Evolutionary conservation across 2,797 vertebrate genomes (phyloP).

Genomic region (Cyprinodon diabolis): DNA sequence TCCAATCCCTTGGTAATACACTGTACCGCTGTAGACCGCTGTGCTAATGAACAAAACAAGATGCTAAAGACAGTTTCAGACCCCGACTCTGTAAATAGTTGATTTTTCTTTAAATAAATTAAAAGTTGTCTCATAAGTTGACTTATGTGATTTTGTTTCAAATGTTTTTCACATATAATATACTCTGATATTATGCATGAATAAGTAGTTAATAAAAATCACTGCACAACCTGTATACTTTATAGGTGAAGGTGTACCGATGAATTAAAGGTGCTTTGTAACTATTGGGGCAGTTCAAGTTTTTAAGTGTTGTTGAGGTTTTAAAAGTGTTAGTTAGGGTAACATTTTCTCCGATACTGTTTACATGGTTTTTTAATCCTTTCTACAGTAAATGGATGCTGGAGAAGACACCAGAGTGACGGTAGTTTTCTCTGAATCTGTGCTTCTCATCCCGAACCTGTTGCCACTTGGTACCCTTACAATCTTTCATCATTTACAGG

Average conservation of each 20-base stretch:
- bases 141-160: too few relatives aligned
- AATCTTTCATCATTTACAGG: too few relatives aligned
- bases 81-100: too few relatives aligned
- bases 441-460: not conserved
- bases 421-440: not conserved
- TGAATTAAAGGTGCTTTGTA: not conserved
- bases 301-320: not conserved
- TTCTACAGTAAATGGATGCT: not conserved
- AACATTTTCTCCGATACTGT: not conserved
- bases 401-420: not conserved
- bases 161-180: too few relatives aligned
- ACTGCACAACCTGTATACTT: too few relatives aligned
- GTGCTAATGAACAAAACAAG: not conserved
- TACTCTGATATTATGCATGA: too few relatives aligned
- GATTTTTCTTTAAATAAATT: too few relatives aligned
- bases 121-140: too few relatives aligned
- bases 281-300: not conserved
- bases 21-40: too few relatives aligned
- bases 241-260: not conserved
- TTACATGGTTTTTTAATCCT: not conserved
- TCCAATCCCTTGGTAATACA: not conserved
- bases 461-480: too few relatives aligned
- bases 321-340: not conserved
- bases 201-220: too few relatives aligned
- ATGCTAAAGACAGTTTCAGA: too few relatives aligned